These are phyloP conservation scores for Gastracanthus pulcherrimus DNA, from an alignment of 2,888 invertebrate genomes.

Conservation along the genomic window DNA sequence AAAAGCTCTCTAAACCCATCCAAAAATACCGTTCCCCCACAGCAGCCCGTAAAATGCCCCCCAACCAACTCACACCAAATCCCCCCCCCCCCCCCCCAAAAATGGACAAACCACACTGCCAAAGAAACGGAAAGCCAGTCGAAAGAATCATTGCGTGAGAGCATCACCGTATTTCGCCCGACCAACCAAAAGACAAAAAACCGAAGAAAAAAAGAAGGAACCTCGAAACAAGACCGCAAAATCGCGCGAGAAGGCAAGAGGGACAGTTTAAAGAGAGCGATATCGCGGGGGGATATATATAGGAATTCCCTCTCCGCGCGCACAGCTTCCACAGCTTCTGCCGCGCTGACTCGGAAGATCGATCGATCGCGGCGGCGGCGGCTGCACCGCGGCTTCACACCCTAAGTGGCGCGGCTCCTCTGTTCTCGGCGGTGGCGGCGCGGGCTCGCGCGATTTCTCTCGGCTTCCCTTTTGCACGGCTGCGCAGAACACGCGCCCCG, in stretches of 20 bases:
- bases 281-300: neutral
- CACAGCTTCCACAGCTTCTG: neutral
- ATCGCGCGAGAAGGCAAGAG: slow-evolving; percentile 3
- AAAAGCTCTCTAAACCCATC: neutral
- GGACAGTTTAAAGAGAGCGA: slow-evolving; percentile 25
- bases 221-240: neutral
- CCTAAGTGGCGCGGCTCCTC: slow-evolving; percentile 58
- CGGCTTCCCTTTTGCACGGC: slow-evolving; percentile 48
- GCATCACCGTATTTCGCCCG: neutral
- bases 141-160: slow-evolving; percentile 30
- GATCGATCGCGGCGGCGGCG: slow-evolving; percentile 48
- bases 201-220: neutral
- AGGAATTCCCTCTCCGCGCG: neutral
- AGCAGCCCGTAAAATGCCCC: neutral
- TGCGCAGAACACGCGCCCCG: slow-evolving; percentile 41
- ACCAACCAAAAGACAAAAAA: neutral
- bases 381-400: slow-evolving; percentile 57
- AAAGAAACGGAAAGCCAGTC: neutral
- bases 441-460: too few relatives aligned
- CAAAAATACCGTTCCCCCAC: slow-evolving; percentile 6
- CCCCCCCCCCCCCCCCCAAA: neutral
- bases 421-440: slow-evolving; percentile 22
- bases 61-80: too few relatives aligned
- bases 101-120: neutral
- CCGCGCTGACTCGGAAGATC: slow-evolving; percentile 4